Base-by-base conservation (phyloP, 2,888 invertebrate genomes). In the Chalcosyrphus nemorum region DNA sequence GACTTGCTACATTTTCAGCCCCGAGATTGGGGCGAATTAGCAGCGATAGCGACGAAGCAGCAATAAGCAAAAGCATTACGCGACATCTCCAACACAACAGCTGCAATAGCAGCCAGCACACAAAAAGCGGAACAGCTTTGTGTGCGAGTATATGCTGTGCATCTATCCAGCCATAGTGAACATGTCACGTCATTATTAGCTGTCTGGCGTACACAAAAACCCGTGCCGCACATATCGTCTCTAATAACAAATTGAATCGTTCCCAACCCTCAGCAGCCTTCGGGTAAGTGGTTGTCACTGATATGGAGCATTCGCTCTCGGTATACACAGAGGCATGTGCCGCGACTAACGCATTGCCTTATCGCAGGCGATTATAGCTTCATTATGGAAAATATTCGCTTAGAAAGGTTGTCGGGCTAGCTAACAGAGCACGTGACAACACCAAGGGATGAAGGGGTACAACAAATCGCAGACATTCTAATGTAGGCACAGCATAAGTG, bases 231-330 rank as follows among this genome's bases (percentile, higher is more conserved):
- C 77, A 81, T 66, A 81, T 71, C 57, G 77, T 59, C 68, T 68
- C 75, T 84, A 84, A 84, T 80, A 80, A 84, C 80, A 80, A 84
- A 84, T 84, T 84, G 84, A 84, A 80, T 80, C 80, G 74, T 84
- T 84, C 57, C 29, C 78, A 80, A 66, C 68, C 80, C 84, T 68
- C 68, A 63, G 61, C 81, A 63, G 43, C 27, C 61, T 50, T 68
- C 41, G 76, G 81, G 70, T 84, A 84, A 84, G 84, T 84, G 84
- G 80, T 59, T 80, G 80, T 80, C 84, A 80, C 74, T 84, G 80
- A 84, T 84, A 84, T 75, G 84, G 84, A 63, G 78, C 76, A 76
- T 74, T 77, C 54, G 50, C 38, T 59, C 47, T 74, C 63, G 52
- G 78, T 50, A 70, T 75, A 75, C 74, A 84, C 29, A 78, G 72